Conservation (phyloP, 2,797 vertebrate species). For the Sarcophilus harrisii region DNA sequence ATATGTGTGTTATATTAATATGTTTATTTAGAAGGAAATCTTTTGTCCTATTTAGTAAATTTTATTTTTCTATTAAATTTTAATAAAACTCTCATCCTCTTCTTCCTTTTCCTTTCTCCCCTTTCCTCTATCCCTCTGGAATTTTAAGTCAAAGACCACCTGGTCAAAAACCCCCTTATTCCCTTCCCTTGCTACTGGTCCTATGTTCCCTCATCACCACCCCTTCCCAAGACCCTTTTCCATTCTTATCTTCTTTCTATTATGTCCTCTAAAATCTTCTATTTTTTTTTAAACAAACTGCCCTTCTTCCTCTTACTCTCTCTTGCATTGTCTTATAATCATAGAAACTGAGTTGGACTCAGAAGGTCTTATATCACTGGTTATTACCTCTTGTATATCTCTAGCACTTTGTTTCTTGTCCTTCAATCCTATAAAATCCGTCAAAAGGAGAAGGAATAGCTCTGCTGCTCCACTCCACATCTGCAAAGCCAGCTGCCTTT, state of each 20-base stretch:
- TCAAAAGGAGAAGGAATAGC: not conserved
- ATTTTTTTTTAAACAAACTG: not conserved
- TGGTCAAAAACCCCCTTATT: not conserved
- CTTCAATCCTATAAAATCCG: not conserved
- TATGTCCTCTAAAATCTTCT: too few relatives aligned
- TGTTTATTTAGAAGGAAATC: not conserved
- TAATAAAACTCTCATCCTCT: too few relatives aligned
- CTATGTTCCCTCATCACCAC: too few relatives aligned
- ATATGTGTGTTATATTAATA: too few relatives aligned
- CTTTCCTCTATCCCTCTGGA: not conserved
- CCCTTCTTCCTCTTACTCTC: too few relatives aligned
- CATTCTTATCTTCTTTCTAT: too few relatives aligned
- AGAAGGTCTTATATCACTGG: not conserved
- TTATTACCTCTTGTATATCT: not conserved
- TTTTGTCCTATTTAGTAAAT: not conserved
- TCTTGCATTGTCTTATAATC: not conserved
- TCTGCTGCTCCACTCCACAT: not conserved
- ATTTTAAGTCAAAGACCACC: not conserved
- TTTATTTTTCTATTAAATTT: not conserved
- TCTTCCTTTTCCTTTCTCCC: too few relatives aligned
- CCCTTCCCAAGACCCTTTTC: too few relatives aligned
- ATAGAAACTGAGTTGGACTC: not conserved
- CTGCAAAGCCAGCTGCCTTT: not conserved
- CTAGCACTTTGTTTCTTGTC: not conserved
- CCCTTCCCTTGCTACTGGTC: not conserved